Conservation (phyloP, 2,797 vertebrate species). For the Pteronotus mesoamericanus region DNA sequence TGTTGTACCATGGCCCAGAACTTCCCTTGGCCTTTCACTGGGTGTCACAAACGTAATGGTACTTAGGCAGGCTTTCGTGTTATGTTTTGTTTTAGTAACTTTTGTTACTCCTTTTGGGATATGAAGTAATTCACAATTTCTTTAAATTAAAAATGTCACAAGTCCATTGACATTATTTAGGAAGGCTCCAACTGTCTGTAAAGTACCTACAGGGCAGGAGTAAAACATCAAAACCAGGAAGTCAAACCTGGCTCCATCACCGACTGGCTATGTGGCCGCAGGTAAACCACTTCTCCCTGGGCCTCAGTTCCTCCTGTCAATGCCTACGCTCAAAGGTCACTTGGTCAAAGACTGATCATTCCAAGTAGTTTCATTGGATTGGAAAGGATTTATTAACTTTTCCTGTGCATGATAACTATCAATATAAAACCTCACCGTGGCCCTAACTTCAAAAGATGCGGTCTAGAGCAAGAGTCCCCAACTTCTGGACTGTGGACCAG, state of each 20-base stretch:
- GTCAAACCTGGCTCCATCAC: not conserved
- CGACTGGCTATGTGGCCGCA: not conserved
- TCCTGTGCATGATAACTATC: not conserved
- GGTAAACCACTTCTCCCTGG: not conserved
- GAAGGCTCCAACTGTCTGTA: not conserved
- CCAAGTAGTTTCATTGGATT: not conserved
- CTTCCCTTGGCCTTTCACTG: not conserved
- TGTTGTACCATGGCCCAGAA: not conserved
- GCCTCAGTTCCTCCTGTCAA: not conserved
- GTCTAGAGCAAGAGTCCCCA: no score
- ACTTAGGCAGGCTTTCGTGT: not conserved
- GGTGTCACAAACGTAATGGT: not conserved
- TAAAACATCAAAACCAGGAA: not conserved
- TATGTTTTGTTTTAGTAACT: not conserved
- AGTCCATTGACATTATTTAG: not conserved
- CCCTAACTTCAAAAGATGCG: not conserved
- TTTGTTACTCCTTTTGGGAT: not conserved
- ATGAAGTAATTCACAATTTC: not conserved
- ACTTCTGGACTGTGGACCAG: no score
- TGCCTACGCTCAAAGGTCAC: not conserved
- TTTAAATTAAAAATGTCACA: not conserved
- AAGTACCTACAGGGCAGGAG: not conserved
- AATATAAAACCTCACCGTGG: not conserved
- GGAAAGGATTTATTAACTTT: not conserved
- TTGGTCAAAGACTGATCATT: not conserved